These are phyloP conservation scores for Isaurus tuberculatus DNA, from an alignment of 92 coral and sea anemone genomes.

Conservation along the genomic window DNA sequence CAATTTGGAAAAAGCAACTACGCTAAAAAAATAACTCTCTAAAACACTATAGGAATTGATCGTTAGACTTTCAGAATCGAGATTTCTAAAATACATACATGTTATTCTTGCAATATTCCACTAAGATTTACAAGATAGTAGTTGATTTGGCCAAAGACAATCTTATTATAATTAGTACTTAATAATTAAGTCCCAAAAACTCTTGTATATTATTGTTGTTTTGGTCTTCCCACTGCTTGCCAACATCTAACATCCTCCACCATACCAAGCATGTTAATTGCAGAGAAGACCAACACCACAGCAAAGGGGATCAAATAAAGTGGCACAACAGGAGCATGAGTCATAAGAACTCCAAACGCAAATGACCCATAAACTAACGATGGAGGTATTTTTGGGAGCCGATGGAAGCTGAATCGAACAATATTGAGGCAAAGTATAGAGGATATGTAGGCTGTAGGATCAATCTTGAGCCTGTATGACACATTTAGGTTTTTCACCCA, in stretches of 20 bases:
- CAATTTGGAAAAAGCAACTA: no score
- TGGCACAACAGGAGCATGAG: constrained; percentile 78
- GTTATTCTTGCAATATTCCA: no score
- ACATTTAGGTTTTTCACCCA: constrained; percentile 70
- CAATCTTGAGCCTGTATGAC: constrained; percentile 59
- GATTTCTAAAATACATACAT: no score
- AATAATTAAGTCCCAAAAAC: no score
- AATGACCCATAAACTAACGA: constrained; percentile 78
- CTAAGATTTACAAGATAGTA: no score
- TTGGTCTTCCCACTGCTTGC: constrained; percentile 16
- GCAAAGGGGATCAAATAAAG: constrained; percentile 74
- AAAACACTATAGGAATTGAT: no score
- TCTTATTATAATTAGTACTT: no score
- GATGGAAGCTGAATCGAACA: constrained; percentile 67
- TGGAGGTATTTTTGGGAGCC: constrained; percentile 68
- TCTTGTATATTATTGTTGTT: not conserved
- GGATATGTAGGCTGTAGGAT: constrained; percentile 76
- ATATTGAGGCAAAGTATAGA: constrained; percentile 69
- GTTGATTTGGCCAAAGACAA: no score
- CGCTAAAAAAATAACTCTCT: no score
- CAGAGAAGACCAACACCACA: constrained; percentile 69
- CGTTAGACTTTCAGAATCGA: no score
- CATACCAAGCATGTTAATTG: constrained; percentile 62
- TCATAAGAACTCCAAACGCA: constrained; percentile 70
- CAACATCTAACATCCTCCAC: constrained; percentile 40